Evolutionary conservation across 2,888 invertebrate genomes (phyloP), one percentile per base, ranked within the genome.

Genomic region (Acrobasis suavella): DNA sequence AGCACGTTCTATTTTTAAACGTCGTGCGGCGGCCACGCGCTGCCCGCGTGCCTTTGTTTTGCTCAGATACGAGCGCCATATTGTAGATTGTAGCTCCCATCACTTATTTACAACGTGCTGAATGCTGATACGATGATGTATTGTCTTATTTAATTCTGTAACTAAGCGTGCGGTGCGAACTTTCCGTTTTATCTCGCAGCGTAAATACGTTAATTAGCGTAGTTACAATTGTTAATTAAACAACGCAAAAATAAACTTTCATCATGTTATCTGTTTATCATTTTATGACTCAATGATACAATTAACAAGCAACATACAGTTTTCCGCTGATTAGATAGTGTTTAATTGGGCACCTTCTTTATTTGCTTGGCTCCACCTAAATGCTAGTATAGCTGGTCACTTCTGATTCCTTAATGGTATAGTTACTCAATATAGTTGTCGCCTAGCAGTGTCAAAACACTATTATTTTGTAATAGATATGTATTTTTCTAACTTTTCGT

Each of bases 1-100:
- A 69, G 69, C 70, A 68, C 69, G 75, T 82, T 85, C 89, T 91
- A 90, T 91, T 89, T 90, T 83, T 85, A 85, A 74, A 76, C 60
- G 79, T 76, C 78, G 83, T 68, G 76, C 78, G 81, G 69, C 74
- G 66, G 78, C 81, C 90, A 91, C 90, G 91, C 91, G 87, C 70
- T 59, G 63, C 37, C 77, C 87, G 83, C 91, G 88, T 91, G 91
- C 79, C 80, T 70, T 85, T 91, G 91, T 91, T 91, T 90, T 91
- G 90, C 80, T 86, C 81, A 76, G 83, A 85, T 82, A 79, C 71
- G 67, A 70, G 73, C 70, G 75, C 75, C 73, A 77, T 76, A 65
- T 75, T 76, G 72, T 69, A 72, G 74, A 65, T 75, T 76, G 72
- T 69, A 72, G 74, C 58, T 52, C 38, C 75, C 71, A 76, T 70